A percentile compares a stretch with the other conserved stretches of the same genome.
phyloP scores from a whole-genome alignment of 2,113 vertebrate species.

The Perccottus glenii region DNA sequence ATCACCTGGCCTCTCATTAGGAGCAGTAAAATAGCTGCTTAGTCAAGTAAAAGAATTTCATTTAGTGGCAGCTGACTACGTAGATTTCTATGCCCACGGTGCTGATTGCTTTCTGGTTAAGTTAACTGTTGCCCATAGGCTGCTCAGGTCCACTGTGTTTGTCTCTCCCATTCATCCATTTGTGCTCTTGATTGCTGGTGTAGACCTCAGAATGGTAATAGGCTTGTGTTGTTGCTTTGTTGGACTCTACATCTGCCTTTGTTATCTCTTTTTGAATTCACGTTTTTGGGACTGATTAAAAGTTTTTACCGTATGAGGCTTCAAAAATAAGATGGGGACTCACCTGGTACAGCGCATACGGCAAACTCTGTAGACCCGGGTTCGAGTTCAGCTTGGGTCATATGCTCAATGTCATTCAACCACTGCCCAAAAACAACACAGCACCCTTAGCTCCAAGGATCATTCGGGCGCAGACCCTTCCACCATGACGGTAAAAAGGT shows the following conservation, averaged over 20 bases:
- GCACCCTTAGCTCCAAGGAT: too few species aligned
- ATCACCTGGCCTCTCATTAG: constrained; percentile 26
- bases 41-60: constrained; percentile 27
- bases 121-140: constrained; percentile 24
- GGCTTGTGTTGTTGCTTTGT: background rate
- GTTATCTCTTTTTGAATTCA: background rate
- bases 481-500: too few species aligned
- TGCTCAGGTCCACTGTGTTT: background rate
- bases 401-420: too few species aligned
- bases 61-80: constrained; percentile 15
- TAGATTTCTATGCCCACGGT: constrained; percentile 3
- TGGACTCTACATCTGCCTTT: background rate
- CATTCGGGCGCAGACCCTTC: too few species aligned
- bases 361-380: too few species aligned
- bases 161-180: constrained; percentile 15
- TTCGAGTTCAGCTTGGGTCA: too few species aligned
- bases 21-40: constrained; percentile 34
- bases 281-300: background rate
- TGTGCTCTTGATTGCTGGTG: constrained; percentile 28
- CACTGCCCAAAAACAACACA: too few species aligned
- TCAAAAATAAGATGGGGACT: too few species aligned
- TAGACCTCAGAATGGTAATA: constrained; percentile 20
- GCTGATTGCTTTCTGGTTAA: constrained; percentile 32
- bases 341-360: too few species aligned
- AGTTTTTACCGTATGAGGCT: background rate